Evolutionary conservation across 2,113 vertebrate species (phyloP), one percentile per base, ranked within the genome.

Genomic region (Apeltes quadracus): DNA sequence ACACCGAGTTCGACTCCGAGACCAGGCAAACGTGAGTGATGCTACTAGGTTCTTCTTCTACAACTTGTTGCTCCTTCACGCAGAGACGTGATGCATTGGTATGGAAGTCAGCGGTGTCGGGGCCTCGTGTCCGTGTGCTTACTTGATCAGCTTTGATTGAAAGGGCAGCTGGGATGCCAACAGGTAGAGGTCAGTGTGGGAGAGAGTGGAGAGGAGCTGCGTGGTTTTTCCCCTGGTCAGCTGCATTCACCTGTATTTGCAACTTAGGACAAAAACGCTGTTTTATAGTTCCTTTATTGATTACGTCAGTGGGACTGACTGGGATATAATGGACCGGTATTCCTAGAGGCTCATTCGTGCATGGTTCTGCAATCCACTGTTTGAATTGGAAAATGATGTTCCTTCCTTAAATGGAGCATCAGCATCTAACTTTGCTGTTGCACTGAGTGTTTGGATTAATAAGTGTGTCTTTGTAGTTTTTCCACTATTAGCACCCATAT

Each of bases 1-100:
- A 92, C 56, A n/a, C 82, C 13, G 86, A 83, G 57, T 66, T 87
- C 78, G 85, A 68, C 86, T 81, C 90, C 22, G 84, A 91, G 15
- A 78, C 18, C 59, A 80, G 86, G 65, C 82, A 87, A 75, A 82
- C 89, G 94, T 94, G 86, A 94, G 94, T 93, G 74, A 59, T 20
- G 3, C 18, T 55, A 29, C 65, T 50, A 11, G 18, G 54, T 43
- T 23, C n/a, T 61, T 41, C 23, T 58, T 38, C 7, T 23, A 23
- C 12, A 82, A 80, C 68, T 83, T 84, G n/a, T 41, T 72, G 68
- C 39, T 4, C 22, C 3, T 27, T 1, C 16, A 3, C 34, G 2
- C 41, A 56, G 29, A 72, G 6, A 7, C 61, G 7, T 27, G 10
- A 22, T 38, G 7, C 7, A 56, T 50, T 9, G 27, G 18, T 65